Base-by-base conservation (phyloP, 2,888 invertebrate genomes). In the Eupelmus urozonus region DNA sequence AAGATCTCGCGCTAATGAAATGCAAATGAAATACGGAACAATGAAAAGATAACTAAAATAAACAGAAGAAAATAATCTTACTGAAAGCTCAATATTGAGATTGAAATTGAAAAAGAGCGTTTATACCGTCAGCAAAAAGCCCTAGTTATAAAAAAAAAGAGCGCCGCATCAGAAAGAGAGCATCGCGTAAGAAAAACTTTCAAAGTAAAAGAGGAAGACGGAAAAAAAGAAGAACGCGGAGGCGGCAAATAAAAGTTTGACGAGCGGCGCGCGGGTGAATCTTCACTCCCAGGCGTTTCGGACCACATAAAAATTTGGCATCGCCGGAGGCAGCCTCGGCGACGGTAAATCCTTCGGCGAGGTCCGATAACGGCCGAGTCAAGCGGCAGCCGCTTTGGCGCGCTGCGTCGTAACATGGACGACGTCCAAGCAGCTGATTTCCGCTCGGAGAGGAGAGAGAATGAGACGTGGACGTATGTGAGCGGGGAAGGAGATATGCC, bases 341-440 rank as follows among this genome's bases (percentile, higher is more conserved):
- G 9, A 29, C 81, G 81, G 82, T 83, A 84, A 83, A 85, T 85
- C 75, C 79, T 81, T 81, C 75, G 77, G 74, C 73, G 77, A 80
- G 78, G 34, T 34, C 34, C 5, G 9, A 34, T 5, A 9, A 34
- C 5, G 34, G 34, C 3, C 34, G 34, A 9, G 9, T 34, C 5
- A 82, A 83, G 83, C 80, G 82, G 77, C 76, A 78, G 76, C 69
- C 80, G 82, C 83, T 82, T 85, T 85, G 85, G 84, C 85, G 84
- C 83, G 83, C 82, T 77, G 70, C 76, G 59, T 69, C 77, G 76
- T 81, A 75, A 80, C 82, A 86, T 85, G 86, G 86, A 86, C 85
- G 80, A 18, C 79, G 84, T 85, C 86, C 86, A 86, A 85, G 82
- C 84, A 81, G 83, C 86, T 86, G 86, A 86, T 86, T 86, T 85